phyloP scores from a whole-genome alignment of 1,140 invertebrate species.

The Drosophila erecta region DNA sequence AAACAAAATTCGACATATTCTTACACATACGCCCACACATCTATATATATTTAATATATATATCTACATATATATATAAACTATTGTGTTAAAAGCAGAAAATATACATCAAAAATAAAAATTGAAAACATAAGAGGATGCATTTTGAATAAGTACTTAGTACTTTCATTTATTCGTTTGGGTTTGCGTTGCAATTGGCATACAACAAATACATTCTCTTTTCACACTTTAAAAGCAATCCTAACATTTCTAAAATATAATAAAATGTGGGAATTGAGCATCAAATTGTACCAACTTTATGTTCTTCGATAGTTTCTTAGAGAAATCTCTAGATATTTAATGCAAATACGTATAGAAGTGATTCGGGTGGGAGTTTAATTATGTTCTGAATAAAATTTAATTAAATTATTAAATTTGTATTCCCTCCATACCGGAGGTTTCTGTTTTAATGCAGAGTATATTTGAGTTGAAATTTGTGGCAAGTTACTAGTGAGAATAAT shows the following conservation, averaged over 20 bases:
- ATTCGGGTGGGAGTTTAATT: not conserved
- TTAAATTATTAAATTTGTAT: too few species aligned
- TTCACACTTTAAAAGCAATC: too few species aligned
- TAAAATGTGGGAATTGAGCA: too few species aligned
- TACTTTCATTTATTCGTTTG: not conserved
- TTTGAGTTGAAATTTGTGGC: too few species aligned
- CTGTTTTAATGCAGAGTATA: not conserved
- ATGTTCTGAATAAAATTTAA: not conserved
- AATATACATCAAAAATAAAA: constrained; percentile 38
- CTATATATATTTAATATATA: constrained; percentile 43
- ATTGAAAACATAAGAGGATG: constrained; percentile 4
- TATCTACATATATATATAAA: constrained; percentile 45
- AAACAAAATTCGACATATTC: constrained; percentile 30
- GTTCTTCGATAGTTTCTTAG: not conserved
- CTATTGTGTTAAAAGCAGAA: constrained; percentile 46
- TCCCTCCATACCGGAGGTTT: not conserved
- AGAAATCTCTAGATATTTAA: not conserved
- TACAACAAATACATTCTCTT: too few species aligned
- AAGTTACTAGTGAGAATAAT: too few species aligned
- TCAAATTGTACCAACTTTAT: too few species aligned
- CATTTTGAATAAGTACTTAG: not conserved
- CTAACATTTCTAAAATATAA: not conserved
- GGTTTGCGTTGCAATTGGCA: too few species aligned
- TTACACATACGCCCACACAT: constrained; percentile 20
- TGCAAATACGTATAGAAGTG: too few species aligned